Conservation (phyloP, 2,113 vertebrate genomes). For the Cephalopterus ornatus region DNA sequence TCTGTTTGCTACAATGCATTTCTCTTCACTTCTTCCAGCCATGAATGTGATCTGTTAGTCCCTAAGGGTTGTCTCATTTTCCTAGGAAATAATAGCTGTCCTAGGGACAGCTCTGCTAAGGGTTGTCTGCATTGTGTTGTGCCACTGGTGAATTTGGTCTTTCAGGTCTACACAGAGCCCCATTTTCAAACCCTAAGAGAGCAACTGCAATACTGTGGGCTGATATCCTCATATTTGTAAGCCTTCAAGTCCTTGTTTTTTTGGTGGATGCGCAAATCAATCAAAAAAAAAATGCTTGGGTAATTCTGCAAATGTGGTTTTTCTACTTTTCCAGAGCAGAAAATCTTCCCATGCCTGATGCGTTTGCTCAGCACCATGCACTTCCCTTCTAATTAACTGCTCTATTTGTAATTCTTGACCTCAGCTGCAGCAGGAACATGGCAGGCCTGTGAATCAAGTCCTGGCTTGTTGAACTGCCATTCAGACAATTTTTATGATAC, state of each 20-base stretch:
- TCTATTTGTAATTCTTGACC: constrained; percentile 47
- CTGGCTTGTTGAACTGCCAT: not conserved
- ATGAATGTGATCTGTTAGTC: not conserved
- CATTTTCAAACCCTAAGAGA: not conserved
- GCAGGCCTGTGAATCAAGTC: not conserved
- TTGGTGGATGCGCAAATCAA: not conserved
- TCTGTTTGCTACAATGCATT: not conserved
- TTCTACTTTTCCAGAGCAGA: not conserved
- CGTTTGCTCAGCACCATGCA: constrained; percentile 18
- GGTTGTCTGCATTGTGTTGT: not conserved
- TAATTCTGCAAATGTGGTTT: not conserved
- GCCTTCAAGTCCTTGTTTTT: not conserved
- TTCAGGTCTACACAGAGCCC: not conserved
- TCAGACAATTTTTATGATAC: not conserved
- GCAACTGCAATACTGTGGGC: not conserved
- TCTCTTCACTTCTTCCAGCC: not conserved
- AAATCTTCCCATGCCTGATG: not conserved
- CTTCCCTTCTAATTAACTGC: constrained; percentile 47
- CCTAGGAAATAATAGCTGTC: not conserved
- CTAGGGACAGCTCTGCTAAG: not conserved
- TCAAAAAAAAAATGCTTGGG: not conserved
- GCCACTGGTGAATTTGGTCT: not conserved
- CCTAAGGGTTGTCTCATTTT: not conserved
- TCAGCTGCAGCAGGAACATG: not conserved
- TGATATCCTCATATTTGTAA: not conserved